phyloP scores from a whole-genome alignment of 1,140 invertebrate genomes.

The Metopolophium dirhodum region DNA sequence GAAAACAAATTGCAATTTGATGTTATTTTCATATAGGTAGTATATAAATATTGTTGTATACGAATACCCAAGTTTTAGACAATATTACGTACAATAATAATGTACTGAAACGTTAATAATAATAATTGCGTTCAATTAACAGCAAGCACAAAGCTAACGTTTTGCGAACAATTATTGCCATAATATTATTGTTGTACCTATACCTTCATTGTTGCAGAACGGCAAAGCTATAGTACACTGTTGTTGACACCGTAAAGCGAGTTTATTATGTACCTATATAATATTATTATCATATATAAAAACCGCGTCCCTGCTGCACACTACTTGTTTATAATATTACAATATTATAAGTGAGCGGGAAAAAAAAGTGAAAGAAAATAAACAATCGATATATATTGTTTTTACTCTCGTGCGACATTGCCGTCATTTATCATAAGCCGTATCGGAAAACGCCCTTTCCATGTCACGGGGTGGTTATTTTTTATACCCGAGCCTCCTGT shows the following conservation, averaged over 20 bases:
- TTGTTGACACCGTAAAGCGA: neutral
- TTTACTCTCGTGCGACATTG: neutral
- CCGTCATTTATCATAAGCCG: slow-evolving; percentile 41
- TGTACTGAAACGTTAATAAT: neutral
- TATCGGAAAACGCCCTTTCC: slow-evolving; percentile 27
- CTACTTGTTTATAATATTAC: slow-evolving; percentile 4
- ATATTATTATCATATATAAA: neutral
- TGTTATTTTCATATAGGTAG: neutral
- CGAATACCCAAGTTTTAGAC: neutral
- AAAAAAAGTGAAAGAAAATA: slow-evolving; percentile 1
- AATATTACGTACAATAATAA: neutral
- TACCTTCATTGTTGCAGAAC: neutral
- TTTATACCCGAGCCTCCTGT: neutral
- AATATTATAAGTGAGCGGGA: slow-evolving; percentile 7
- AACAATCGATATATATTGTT: slow-evolving; percentile 27
- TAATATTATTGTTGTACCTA: neutral
- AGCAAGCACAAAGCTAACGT: neutral
- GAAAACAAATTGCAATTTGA: neutral
- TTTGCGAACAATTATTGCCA: neutral
- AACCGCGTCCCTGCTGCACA: neutral
- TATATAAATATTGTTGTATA: neutral
- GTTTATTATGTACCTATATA: neutral
- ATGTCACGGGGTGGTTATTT: slow-evolving; percentile 13
- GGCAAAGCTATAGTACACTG: neutral
- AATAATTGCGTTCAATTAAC: neutral